These are phyloP conservation scores for Heliconius charithonia DNA, from an alignment of 2,888 invertebrate species.

Conservation along the genomic window DNA sequence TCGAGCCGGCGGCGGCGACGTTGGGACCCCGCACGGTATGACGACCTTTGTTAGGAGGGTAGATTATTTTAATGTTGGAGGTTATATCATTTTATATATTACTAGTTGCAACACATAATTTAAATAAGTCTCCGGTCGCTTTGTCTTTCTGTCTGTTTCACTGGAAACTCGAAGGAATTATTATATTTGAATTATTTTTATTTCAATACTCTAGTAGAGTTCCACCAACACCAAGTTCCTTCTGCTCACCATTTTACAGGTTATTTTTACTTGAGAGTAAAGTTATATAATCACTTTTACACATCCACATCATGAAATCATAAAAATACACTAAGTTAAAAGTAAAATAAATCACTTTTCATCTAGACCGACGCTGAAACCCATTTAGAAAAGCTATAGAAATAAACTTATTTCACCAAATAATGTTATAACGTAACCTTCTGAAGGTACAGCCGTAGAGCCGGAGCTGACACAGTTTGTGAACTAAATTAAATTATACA, in stretches of 20 bases:
- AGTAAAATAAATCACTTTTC: not conserved
- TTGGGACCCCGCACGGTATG: not conserved
- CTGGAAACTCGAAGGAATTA: too few species aligned
- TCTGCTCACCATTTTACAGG: too few species aligned
- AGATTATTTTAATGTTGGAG: not conserved
- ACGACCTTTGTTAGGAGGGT: not conserved
- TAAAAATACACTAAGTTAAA: not conserved
- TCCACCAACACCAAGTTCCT: too few species aligned
- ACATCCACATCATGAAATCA: too few species aligned
- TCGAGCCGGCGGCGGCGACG: not conserved
- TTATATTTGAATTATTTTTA: too few species aligned
- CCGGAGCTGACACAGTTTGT: conserved; percentile 22
- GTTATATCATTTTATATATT: not conserved
- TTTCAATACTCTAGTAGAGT: too few species aligned
- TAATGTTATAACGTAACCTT: not conserved
- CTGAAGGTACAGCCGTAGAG: not conserved
- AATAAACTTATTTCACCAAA: not conserved
- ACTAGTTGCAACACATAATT: not conserved
- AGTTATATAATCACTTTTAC: too few species aligned
- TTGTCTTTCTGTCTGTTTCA: too few species aligned
- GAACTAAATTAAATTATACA: conserved; percentile 28
- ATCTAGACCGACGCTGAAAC: not conserved
- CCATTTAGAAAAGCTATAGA: not conserved
- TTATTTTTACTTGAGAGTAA: too few species aligned
- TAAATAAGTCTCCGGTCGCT: too few species aligned